Conservation (phyloP, 2,797 vertebrate species). For the Peromyscus nudipes region DNA sequence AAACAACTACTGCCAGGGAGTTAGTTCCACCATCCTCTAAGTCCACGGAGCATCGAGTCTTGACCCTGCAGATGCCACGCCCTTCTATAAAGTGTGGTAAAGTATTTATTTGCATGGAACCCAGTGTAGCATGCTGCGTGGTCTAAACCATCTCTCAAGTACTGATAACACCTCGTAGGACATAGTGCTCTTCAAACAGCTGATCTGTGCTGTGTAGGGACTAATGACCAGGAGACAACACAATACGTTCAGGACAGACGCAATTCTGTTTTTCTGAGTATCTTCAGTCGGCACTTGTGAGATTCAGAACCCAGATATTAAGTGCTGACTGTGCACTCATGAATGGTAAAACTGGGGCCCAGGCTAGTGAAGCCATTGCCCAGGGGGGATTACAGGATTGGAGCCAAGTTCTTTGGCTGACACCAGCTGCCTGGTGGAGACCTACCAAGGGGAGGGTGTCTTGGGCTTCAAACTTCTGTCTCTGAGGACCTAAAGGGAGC, state of each 20-base stretch:
- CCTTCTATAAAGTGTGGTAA: not conserved
- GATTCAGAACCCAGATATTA: not conserved
- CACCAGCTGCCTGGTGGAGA: not conserved
- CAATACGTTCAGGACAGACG: not conserved
- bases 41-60: not conserved
- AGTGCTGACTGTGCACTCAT: no score
- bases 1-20: not conserved
- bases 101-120: no score
- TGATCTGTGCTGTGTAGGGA: not conserved
- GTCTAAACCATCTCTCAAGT: not conserved
- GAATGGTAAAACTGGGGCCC: not conserved
- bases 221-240: not conserved
- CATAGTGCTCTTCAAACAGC: no score
- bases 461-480: not conserved
- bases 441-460: no score
- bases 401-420: not conserved
- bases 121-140: accelerated
- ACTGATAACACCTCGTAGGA: accelerated
- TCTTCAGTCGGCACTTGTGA: not conserved
- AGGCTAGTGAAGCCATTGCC: not conserved
- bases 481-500: not conserved
- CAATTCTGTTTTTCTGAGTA: not conserved
- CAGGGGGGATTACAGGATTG: not conserved
- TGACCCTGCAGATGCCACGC: not conserved
- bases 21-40: not conserved